A percentile compares a stretch with the other conserved stretches of the same genome.
Conservation (phyloP, 2,113 vertebrate species). For the Urocynchramus pylzowi region DNA sequence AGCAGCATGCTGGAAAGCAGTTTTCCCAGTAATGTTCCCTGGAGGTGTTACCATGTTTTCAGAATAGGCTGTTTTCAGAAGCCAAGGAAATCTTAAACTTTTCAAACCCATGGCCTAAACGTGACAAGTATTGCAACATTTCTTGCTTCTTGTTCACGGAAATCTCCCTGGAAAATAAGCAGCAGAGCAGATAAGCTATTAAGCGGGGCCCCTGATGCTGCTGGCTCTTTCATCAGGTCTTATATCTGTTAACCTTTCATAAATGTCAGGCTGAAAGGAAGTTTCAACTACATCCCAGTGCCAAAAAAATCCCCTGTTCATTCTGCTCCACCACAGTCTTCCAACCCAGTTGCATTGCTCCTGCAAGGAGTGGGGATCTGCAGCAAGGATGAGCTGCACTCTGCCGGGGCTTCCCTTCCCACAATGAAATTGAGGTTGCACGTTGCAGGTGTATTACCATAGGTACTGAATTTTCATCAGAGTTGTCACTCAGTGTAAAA, state of each 20-base stretch:
- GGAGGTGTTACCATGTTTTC: background rate
- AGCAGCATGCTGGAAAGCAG: background rate
- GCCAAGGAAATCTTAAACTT: background rate
- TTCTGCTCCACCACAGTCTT: background rate
- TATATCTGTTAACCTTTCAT: constrained; percentile 34
- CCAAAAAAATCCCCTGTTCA: background rate
- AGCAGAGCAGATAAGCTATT: constrained; percentile 16
- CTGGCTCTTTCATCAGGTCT: constrained; percentile 30
- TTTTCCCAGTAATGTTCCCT: background rate
- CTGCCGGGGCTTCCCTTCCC: background rate
- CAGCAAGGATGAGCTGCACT: background rate
- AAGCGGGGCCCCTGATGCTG: background rate
- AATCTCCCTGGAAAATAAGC: constrained; percentile 42
- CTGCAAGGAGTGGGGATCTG: background rate
- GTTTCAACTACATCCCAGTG: background rate
- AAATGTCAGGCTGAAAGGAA: constrained; percentile 29
- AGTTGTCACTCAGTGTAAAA: background rate
- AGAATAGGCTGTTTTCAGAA: background rate
- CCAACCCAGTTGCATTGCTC: background rate
- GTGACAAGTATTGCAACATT: background rate
- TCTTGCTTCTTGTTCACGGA: constrained; percentile 9
- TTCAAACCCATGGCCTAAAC: constrained; percentile 1
- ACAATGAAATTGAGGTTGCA: background rate
- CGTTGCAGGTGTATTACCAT: background rate
- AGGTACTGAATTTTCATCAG: background rate